These are phyloP conservation scores for Psophia crepitans DNA, from an alignment of 2,113 vertebrate genomes.

Conservation along the genomic window DNA sequence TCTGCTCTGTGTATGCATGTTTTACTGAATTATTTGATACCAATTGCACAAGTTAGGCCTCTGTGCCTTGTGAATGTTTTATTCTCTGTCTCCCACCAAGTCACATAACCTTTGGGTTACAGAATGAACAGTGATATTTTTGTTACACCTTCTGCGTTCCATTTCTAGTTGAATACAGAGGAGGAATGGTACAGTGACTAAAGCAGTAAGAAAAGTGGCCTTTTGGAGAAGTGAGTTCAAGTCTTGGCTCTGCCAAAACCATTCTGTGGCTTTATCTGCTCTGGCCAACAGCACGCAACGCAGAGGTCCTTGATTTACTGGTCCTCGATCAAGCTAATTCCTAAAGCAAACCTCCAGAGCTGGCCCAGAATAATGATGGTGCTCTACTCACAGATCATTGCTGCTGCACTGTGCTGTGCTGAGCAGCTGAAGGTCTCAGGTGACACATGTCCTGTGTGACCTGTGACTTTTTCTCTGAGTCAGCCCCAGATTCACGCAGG, in stretches of 20 bases:
- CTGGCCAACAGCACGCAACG: not conserved
- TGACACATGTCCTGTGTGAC: not conserved
- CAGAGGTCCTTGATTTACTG: not conserved
- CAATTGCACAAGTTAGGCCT: not conserved
- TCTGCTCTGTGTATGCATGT: not conserved
- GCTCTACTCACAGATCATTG: not conserved
- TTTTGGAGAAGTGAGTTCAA: not conserved
- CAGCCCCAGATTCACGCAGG: not conserved
- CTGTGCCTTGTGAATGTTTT: slow-evolving; percentile 10
- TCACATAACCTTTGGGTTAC: not conserved
- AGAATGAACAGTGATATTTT: not conserved
- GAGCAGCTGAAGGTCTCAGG: not conserved
- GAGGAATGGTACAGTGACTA: not conserved
- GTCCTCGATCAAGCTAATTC: not conserved
- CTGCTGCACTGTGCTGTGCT: not conserved
- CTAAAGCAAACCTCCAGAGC: not conserved
- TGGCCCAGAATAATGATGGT: not conserved
- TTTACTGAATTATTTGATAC: slow-evolving; percentile 17
- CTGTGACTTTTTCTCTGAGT: not conserved
- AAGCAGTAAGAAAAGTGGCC: not conserved
- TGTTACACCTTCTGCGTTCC: not conserved
- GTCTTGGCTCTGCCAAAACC: not conserved
- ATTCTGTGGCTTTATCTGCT: not conserved
- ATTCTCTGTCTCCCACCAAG: not conserved
- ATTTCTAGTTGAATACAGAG: not conserved